These are phyloP conservation scores for Syncerus caffer DNA, from an alignment of 2,797 vertebrate species.

Conservation along the genomic window DNA sequence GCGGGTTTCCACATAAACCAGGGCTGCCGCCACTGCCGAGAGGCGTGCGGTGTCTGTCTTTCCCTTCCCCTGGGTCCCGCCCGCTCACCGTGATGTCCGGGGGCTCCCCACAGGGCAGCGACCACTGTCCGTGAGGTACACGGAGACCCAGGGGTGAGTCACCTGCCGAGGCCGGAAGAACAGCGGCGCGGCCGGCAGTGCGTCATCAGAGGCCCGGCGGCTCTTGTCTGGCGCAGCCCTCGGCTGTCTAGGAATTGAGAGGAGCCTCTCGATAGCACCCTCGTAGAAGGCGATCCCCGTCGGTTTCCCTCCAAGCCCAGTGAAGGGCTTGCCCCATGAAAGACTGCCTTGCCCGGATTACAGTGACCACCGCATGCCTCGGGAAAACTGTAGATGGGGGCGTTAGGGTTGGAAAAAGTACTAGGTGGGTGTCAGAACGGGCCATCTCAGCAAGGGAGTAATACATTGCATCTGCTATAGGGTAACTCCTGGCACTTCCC, in stretches of 20 bases:
- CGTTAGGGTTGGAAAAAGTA: background rate
- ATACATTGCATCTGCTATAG: too few relatives aligned
- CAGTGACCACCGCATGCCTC: background rate
- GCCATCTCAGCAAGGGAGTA: background rate
- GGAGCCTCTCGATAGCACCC: background rate
- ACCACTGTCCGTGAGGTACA: rapidly evolving
- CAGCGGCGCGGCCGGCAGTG: background rate
- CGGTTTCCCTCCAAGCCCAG: background rate
- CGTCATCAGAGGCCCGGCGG: background rate
- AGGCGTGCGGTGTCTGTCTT: background rate
- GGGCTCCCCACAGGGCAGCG: background rate
- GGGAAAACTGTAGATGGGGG: background rate
- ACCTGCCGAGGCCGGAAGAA: background rate
- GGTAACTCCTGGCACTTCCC: background rate
- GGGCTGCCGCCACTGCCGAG: background rate
- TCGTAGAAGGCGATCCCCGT: rapidly evolving
- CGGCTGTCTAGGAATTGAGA: background rate
- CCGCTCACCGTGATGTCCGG: slow-evolving; percentile 6
- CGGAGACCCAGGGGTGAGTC: rapidly evolving
- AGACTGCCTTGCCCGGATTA: too few relatives aligned
- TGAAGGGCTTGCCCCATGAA: background rate
- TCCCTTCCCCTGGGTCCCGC: background rate
- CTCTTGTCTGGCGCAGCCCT: rapidly evolving
- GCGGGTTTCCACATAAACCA: rapidly evolving
- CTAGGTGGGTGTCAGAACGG: background rate